phyloP scores from a whole-genome alignment of 1,140 invertebrate genomes.

The Plectrocnemia conspersa region DNA sequence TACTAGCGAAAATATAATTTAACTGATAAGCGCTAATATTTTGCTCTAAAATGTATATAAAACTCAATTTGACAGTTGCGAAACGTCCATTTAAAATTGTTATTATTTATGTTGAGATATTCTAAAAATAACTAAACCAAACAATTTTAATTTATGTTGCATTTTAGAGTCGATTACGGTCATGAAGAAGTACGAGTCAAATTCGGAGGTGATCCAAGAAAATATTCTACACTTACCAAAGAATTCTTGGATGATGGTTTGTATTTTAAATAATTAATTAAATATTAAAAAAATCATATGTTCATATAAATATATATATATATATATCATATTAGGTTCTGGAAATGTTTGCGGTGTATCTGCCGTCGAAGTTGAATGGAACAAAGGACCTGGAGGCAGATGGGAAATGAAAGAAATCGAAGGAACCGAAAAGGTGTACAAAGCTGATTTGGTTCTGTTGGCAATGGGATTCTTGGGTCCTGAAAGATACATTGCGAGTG shows the following conservation, averaged over 20 bases:
- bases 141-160: too few relatives aligned
- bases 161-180: constrained; percentile 86
- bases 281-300: too few relatives aligned
- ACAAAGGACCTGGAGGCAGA: constrained; percentile 82
- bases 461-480: constrained; percentile 99
- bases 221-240: constrained; percentile 91
- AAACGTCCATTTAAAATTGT: too few relatives aligned
- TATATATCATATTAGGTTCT: constrained; percentile 37
- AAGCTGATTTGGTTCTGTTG: constrained; percentile 88
- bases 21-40: too few relatives aligned
- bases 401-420: constrained; percentile 93
- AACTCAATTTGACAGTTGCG: too few relatives aligned
- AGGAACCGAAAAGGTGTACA: constrained; percentile 76
- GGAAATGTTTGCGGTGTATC: constrained; percentile 86
- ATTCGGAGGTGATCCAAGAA: constrained; percentile 88
- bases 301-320: too few relatives aligned
- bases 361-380: constrained; percentile 90
- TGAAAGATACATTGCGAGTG: constrained; percentile 81
- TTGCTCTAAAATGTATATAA: too few relatives aligned
- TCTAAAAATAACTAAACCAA: not conserved
- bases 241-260: constrained; percentile 91
- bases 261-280: constrained; percentile 17
- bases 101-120: too few relatives aligned
- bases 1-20: too few relatives aligned
- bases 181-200: constrained; percentile 94